Evolutionary conservation across 2,888 invertebrate species (phyloP).

Genomic region (Suillia variegata): DNA sequence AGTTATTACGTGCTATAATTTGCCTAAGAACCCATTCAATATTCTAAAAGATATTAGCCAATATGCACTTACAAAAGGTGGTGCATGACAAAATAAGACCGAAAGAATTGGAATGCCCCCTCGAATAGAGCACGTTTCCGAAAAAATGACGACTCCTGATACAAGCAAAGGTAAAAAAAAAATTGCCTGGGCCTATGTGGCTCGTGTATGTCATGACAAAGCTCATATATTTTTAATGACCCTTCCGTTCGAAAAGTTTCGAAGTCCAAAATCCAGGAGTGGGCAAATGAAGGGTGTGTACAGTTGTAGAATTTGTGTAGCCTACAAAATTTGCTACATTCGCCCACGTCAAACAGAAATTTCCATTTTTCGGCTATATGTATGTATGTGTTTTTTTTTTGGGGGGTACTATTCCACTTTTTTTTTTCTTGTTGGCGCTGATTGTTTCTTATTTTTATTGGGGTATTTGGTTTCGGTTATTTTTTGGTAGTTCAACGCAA

Average conservation of each 20-base stretch:
- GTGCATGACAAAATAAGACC: constrained; percentile 7
- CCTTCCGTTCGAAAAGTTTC: constrained; percentile 29
- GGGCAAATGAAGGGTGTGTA: too few relatives aligned
- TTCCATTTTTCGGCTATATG: constrained; percentile 1
- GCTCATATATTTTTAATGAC: constrained; percentile 41
- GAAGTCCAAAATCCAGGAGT: neutral
- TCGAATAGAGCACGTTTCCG: neutral
- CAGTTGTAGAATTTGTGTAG: too few relatives aligned
- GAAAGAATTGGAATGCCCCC: constrained; percentile 8
- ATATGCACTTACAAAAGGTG: constrained; percentile 8
- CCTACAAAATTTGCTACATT: too few relatives aligned
- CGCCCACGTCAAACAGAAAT: constrained; percentile 7
- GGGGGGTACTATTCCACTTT: constrained; percentile 13
- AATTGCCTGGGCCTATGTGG: constrained; percentile 33
- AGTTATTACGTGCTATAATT: too few relatives aligned
- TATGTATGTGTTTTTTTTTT: too few relatives aligned
- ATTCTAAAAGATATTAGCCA: too few relatives aligned
- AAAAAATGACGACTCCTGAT: constrained; percentile 46
- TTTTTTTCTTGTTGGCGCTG: too few relatives aligned
- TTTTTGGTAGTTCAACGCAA: constrained; percentile 18
- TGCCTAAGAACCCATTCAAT: too few relatives aligned
- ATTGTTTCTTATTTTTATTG: neutral
- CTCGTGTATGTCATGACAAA: constrained; percentile 29
- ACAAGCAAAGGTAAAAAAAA: too few relatives aligned
- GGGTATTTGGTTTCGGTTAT: neutral